Percentiles rank a stretch among this genome's conserved stretches.
These are phyloP conservation scores for Adelosebastes latens DNA, from an alignment of 2,797 vertebrate species.

Conservation along the genomic window DNA sequence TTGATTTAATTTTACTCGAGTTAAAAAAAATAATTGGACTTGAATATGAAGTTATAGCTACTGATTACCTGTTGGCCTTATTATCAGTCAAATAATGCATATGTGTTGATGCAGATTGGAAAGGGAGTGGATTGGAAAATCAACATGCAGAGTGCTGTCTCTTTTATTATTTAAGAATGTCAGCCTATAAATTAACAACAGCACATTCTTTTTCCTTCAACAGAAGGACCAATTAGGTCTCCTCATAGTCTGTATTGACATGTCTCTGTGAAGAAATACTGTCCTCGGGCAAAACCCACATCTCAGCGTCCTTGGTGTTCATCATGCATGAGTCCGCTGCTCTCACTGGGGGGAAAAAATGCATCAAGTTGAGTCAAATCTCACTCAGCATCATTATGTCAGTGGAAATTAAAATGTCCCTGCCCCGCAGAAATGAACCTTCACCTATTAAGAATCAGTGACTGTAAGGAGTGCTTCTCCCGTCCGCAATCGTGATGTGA, in stretches of 20 bases:
- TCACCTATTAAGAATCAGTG: conserved; percentile 35
- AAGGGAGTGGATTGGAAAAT: not conserved
- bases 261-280: not conserved
- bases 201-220: not conserved
- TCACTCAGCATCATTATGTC: conserved; percentile 43
- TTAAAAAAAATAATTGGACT: not conserved
- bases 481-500: conserved; percentile 21
- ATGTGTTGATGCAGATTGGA: not conserved
- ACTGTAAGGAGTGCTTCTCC: not conserved
- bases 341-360: conserved; percentile 29
- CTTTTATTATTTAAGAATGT: not conserved
- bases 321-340: conserved; percentile 20
- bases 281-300: conserved; percentile 2
- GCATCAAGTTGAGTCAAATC: conserved; percentile 29
- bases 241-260: not conserved
- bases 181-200: not conserved
- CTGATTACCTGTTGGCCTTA: not conserved
- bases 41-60: not conserved
- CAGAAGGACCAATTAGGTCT: not conserved
- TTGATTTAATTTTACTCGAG: not conserved
- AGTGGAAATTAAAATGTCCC: conserved; percentile 35
- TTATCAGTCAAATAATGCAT: not conserved
- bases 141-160: not conserved
- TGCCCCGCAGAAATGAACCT: conserved; percentile 18
- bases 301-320: conserved; percentile 31